These are phyloP conservation scores for Pogonomyrmex californicus DNA, from an alignment of 1,140 invertebrate genomes.

Conservation along the genomic window DNA sequence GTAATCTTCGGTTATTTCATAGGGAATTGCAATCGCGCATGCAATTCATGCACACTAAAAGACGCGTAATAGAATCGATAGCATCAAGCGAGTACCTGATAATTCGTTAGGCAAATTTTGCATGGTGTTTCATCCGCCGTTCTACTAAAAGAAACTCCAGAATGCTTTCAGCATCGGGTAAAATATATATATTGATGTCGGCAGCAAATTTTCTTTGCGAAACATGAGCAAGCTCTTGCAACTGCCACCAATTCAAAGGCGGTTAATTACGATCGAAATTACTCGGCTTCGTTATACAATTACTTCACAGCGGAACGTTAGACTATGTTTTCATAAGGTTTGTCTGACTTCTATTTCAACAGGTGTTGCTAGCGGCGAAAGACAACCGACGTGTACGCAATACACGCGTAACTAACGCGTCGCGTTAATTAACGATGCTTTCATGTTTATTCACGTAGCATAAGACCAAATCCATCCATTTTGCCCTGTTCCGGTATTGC, in stretches of 20 bases:
- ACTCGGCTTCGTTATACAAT: constrained; percentile 55
- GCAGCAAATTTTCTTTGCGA: neutral
- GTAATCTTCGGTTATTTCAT: constrained; percentile 25
- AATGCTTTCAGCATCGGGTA: neutral
- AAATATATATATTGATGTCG: neutral
- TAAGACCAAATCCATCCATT: constrained; percentile 19
- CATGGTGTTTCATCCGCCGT: neutral
- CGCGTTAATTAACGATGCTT: constrained; percentile 66
- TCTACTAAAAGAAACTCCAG: neutral
- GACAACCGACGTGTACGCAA: constrained; percentile 34
- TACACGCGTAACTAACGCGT: neutral
- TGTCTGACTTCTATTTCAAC: constrained; percentile 67
- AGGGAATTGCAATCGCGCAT: neutral
- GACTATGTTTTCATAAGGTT: constrained; percentile 37
- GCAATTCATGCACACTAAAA: neutral
- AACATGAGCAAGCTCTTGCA: constrained; percentile 12
- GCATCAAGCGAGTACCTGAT: neutral
- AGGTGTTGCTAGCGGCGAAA: constrained; percentile 60
- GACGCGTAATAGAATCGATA: neutral
- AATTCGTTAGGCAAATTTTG: neutral
- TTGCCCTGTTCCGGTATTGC: neutral
- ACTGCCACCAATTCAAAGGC: constrained; percentile 53
- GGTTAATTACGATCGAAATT: constrained; percentile 68
- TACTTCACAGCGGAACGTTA: constrained; percentile 50
- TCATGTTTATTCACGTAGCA: constrained; percentile 39